Evolutionary conservation across 2,888 invertebrate species (phyloP), one percentile per base, ranked within the genome.

Genomic region (Latrodectus hesperus): DNA sequence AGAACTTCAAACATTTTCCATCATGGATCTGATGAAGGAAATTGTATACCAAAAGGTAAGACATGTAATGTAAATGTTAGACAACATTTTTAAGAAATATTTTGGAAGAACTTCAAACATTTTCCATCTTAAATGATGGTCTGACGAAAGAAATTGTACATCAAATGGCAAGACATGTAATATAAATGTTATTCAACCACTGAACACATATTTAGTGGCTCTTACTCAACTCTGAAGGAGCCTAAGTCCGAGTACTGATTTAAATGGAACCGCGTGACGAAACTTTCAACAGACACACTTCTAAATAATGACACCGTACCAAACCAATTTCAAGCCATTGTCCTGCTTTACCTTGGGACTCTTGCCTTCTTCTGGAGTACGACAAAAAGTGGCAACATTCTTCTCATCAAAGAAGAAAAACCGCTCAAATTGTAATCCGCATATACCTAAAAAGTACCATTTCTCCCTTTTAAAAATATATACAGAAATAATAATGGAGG

Each of bases 241-340:
- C 38, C 38, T 1, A 38, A 38, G 38, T 38, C 4, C 11, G 60
- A 60, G 6, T 60, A n/a, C 10, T n/a, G n/a, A 60, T 60, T 60
- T 60, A 60, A 60, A 60, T 12, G 60, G 60, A 12, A 60, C n/a
- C 11, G n/a, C 12, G 60, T 60, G 60, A 60, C n/a, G 16, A 60
- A 60, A 60, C 6, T 60, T n/a, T 60, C 11, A 9, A 60, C 38
- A 67, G 81, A 73, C 81, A 73, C 81, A 73, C 81, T 81, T 67
- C 53, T 73, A 67, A 73, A 74, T 73, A 81, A 81, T 74, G 14
- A 22, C 38, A 11, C 65, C 51, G n/a, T 74, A 38, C 55, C 52
- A 70, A 82, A 75, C 75, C 75, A 82, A 75, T 82, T 75, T 75
- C 73, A 17, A 3, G 12, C 55, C 11, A 82, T 75, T 82, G 82